Base-by-base conservation (phyloP, 2,888 invertebrate species). In the Leptopilina drosophilae region DNA sequence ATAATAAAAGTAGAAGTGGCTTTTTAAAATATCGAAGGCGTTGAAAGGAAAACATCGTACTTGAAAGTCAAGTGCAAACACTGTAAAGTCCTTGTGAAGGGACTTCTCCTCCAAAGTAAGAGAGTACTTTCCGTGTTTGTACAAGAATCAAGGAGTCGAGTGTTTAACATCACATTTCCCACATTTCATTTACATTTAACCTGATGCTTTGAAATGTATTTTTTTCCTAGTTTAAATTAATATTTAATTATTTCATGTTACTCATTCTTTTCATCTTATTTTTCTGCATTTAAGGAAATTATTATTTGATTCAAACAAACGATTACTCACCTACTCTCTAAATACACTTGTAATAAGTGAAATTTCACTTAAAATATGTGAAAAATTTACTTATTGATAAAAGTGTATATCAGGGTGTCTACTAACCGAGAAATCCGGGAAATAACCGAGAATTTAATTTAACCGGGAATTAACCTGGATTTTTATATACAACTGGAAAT, bases 61-160 rank as follows among this genome's bases (percentile, higher is more conserved):
- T 73, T 73, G 33, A 56, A 56, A 73, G 73, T 73, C 11, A 33
- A 53, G 73, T 33, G 33, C 73, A 56, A 56, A 73, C 56, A 73
- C 56, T 56, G 69, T 69, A 53, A 49, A 73, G 26, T 73, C n/a
- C 53, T 73, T 73, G 56, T 73, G 33, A n/a, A 33, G 56, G 33
- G 4, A 73, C 56, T 33, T 56, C 33, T 56, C 33, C 53, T 33
- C 33, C 56, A 26, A 73, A 73, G 56, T 73, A 56, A 56, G 53
- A 73, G 73, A 73, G 73, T 56, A 73, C 73, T 56, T 56, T 73
- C 73, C 56, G 40, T 73, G 56, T 73, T 73, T 73, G 73, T 53
- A 73, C n/a, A 73, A 53, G 26, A 73, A 73, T 73, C 73, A 56
- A 33, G 73, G 33, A 73, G 73, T 42, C 40, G 66, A 26, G 73